These are phyloP conservation scores for Sebastes trivittatus DNA, from an alignment of 2,797 vertebrate species.

Conservation along the genomic window DNA sequence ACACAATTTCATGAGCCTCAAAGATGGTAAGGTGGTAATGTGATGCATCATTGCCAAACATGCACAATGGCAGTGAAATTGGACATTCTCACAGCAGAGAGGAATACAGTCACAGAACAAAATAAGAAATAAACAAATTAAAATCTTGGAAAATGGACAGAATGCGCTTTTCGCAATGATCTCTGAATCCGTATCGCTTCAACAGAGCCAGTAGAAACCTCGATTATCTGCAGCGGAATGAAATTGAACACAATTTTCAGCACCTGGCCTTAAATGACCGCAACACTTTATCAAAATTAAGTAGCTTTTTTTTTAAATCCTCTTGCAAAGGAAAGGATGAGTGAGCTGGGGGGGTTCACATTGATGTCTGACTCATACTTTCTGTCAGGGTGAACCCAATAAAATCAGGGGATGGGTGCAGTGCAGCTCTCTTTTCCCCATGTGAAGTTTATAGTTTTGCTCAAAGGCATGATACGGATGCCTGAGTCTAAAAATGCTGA, in stretches of 20 bases:
- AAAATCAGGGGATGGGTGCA: neutral
- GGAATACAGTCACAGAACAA: neutral
- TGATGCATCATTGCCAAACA: constrained; percentile 45
- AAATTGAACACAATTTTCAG: constrained; percentile 15
- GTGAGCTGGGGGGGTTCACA: constrained; percentile 2
- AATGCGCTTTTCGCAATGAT: neutral
- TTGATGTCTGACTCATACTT: neutral
- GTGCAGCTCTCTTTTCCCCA: neutral
- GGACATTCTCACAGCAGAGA: constrained; percentile 35
- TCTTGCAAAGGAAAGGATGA: neutral
- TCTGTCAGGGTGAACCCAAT: constrained; percentile 18
- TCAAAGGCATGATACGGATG: neutral
- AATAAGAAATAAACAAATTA: constrained; percentile 17
- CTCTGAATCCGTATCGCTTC: neutral
- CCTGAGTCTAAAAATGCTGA: neutral
- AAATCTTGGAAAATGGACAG: neutral
- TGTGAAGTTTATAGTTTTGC: neutral
- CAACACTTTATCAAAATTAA: neutral
- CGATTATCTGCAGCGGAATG: neutral
- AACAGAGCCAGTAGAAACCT: constrained; percentile 2
- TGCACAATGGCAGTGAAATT: constrained; percentile 40
- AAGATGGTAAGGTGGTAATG: constrained; percentile 47
- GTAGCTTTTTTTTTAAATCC: neutral
- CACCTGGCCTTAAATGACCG: neutral
- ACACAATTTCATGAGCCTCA: constrained; percentile 46